Percentiles rank a stretch among this genome's conserved stretches.
Conservation (phyloP, 2,113 vertebrate genomes). For the Zonotrichia leucophrys region DNA sequence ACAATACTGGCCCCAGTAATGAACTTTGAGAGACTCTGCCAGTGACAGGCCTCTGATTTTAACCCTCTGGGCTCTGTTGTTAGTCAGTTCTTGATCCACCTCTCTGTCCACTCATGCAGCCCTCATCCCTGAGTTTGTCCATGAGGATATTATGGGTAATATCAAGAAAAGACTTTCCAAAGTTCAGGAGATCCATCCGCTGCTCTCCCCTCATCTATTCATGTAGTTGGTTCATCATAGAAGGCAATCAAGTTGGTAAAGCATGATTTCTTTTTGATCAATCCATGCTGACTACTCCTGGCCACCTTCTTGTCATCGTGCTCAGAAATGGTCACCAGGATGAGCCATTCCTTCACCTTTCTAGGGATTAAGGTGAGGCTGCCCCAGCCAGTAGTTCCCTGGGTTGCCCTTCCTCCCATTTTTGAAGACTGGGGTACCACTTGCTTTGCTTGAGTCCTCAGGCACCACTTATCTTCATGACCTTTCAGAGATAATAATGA, state of each 20-base stretch:
- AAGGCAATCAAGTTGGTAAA: neutral
- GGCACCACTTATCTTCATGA: too few species aligned
- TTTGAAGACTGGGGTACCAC: too few species aligned
- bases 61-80: neutral
- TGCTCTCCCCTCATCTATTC: neutral
- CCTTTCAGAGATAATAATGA: too few species aligned
- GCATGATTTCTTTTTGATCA: neutral
- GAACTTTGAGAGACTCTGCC: rapidly evolving
- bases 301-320: neutral
- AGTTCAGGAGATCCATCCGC: neutral
- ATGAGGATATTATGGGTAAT: neutral
- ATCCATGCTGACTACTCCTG: neutral
- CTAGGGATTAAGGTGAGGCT: neutral
- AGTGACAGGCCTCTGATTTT: neutral
- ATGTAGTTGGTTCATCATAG: neutral
- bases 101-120: neutral
- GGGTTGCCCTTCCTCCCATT: too few species aligned
- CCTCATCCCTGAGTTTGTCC: neutral
- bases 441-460: too few species aligned
- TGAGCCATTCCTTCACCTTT: neutral
- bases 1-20: rapidly evolving
- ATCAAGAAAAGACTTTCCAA: neutral
- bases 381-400: too few species aligned
- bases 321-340: neutral
- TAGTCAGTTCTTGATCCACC: neutral